Conservation (phyloP, 1,140 invertebrate species). For the Penaeus japonicus region DNA sequence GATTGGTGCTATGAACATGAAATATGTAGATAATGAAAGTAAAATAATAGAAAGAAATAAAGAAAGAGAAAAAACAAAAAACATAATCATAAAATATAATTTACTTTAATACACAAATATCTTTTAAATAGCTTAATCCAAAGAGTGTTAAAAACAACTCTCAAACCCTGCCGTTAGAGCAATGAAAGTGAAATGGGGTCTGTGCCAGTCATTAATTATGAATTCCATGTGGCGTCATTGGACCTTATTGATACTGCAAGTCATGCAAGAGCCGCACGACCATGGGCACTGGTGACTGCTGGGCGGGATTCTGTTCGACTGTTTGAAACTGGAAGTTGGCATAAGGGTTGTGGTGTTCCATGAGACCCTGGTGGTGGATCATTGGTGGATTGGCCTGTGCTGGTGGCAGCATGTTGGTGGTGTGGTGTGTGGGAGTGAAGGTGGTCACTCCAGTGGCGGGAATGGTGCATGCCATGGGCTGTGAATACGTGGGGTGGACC, state of each 20-base stretch:
- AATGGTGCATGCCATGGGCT: slow-evolving; percentile 27
- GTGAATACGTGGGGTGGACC: slow-evolving; percentile 34
- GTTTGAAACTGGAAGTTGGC: slow-evolving; percentile 39
- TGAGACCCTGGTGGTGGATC: slow-evolving; percentile 33
- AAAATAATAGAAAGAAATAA: background rate
- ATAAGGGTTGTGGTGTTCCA: slow-evolving; percentile 43
- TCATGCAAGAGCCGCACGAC: slow-evolving; percentile 36
- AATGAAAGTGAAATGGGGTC: too few relatives aligned
- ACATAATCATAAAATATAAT: background rate
- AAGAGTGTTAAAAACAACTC: too few relatives aligned
- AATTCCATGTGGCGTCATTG: too few relatives aligned
- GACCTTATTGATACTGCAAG: slow-evolving; percentile 32
- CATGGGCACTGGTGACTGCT: slow-evolving; percentile 40
- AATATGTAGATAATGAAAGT: background rate
- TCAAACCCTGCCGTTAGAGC: too few relatives aligned
- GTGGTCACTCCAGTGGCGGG: slow-evolving; percentile 29
- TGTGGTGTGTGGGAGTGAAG: slow-evolving; percentile 26
- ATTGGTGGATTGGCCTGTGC: slow-evolving; percentile 19
- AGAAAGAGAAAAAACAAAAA: background rate
- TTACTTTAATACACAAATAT: too few relatives aligned
- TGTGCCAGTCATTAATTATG: too few relatives aligned
- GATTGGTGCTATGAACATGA: background rate
- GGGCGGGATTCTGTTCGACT: slow-evolving; percentile 21
- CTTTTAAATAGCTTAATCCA: too few relatives aligned
- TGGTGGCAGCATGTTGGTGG: slow-evolving; percentile 33